These are phyloP conservation scores for Perizoma affinitatum DNA, from an alignment of 2,888 invertebrate genomes.

Conservation along the genomic window DNA sequence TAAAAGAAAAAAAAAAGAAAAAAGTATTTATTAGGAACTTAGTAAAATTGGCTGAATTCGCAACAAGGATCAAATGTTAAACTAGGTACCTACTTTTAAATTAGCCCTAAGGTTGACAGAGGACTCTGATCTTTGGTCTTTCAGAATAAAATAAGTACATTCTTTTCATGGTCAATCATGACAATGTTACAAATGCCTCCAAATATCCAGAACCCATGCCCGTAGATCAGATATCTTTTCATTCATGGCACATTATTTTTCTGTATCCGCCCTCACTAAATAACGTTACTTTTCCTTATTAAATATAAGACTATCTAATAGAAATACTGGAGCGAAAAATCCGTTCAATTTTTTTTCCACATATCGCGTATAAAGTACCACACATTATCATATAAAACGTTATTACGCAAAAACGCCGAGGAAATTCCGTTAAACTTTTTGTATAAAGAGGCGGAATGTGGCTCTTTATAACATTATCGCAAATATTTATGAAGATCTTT, in stretches of 20 bases:
- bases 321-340: slow-evolving; percentile 40
- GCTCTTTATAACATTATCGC: slow-evolving; percentile 60
- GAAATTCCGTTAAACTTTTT: slow-evolving; percentile 60
- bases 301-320: slow-evolving; percentile 39
- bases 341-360: slow-evolving; percentile 46
- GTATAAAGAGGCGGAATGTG: slow-evolving; percentile 41
- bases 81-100: too few relatives aligned
- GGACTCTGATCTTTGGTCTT: background rate
- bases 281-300: slow-evolving; percentile 36
- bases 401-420: slow-evolving; percentile 51
- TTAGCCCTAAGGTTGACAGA: background rate
- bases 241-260: slow-evolving; percentile 24
- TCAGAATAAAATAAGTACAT: background rate
- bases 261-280: slow-evolving; percentile 23
- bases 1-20: too few relatives aligned
- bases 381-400: slow-evolving; percentile 52
- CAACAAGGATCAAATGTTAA: too few relatives aligned
- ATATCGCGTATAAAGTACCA: slow-evolving; percentile 52
- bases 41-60: too few relatives aligned
- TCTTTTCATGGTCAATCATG: slow-evolving; percentile 4
- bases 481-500: slow-evolving; percentile 16
- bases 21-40: too few relatives aligned
- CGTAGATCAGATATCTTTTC: slow-evolving; percentile 19
- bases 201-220: slow-evolving; percentile 5
- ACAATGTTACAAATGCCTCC: background rate